Conservation (phyloP, 2,888 invertebrate species). For the Nebria salina region DNA sequence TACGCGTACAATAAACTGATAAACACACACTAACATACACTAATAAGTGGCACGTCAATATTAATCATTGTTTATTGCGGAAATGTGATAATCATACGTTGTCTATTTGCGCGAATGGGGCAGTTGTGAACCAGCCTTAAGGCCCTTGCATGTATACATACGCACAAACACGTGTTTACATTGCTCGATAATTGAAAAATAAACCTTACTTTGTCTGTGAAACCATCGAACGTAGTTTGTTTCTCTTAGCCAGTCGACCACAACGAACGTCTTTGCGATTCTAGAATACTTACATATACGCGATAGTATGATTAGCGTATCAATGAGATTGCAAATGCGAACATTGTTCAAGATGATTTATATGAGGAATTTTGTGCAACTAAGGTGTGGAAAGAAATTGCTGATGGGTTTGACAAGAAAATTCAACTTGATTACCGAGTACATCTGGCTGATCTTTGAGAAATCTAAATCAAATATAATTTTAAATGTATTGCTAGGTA, state of each 20-base stretch:
- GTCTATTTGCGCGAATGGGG: constrained; percentile 8
- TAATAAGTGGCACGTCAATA: constrained; percentile 26
- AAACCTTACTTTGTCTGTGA: constrained; percentile 1
- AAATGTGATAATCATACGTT: constrained; percentile 24
- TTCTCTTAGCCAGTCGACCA: not conserved
- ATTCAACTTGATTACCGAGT: not conserved
- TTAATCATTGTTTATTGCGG: constrained; percentile 28
- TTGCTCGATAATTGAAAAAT: constrained; percentile 11
- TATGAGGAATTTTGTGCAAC: not conserved
- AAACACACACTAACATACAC: not conserved
- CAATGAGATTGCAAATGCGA: not conserved
- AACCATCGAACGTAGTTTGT: not conserved
- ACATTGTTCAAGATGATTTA: not conserved
- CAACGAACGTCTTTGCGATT: not conserved
- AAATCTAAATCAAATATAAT: no score
- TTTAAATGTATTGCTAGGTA: no score
- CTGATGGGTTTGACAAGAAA: not conserved
- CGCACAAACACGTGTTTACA: constrained; percentile 10
- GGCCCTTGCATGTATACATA: not conserved
- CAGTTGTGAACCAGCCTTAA: constrained; percentile 15
- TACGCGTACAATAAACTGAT: not conserved
- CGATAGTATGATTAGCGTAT: not conserved
- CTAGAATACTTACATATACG: not conserved
- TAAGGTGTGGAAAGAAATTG: not conserved
- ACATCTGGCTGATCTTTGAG: not conserved